Evolutionary conservation across 1,140 invertebrate species (phyloP), one percentile per base, ranked within the genome.

Genomic region (Drosophila kanapiae): DNA sequence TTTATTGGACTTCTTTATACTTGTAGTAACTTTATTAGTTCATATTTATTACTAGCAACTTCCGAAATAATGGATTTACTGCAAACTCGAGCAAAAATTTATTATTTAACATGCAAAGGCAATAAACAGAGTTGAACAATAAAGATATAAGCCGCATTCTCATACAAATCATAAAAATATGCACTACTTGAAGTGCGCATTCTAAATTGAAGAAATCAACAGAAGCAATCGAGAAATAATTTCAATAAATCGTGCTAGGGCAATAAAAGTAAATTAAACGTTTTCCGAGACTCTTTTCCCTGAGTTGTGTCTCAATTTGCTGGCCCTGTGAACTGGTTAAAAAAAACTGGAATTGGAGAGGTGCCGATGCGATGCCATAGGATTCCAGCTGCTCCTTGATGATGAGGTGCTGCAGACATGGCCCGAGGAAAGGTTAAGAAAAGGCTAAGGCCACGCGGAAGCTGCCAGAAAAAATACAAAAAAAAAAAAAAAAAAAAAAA

Each of bases 201-300:
- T 13, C 33, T n/a, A 43, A 42, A 62, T 10, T 45, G 58, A 23
- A 11, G n/a, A 49, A 58, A 42, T 29, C 14, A 11, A 70, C 67
- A 74, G 57, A 58, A 82, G 54, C 80, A 77, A 88, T 78, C 84
- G 53, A 60, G 54, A 65, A 78, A 68, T 75, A 75, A 84, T 84
- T 88, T 75, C 74, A 72, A 88, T 84, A 88, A 88, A 88, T 88
- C 84, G 84, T 88, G 84, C 78, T 65, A 76, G 64, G 71, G 83
- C 80, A 78, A 88, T 88, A 88, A 87, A 88, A 84, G 62, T 78
- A 90, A 88, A 88, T 88, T 84, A 83, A 88, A 88, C 65, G 56
- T 51, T 81, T 77, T 59, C 40, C 11, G 56, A 4, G 64, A 62
- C 64, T 47, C 53, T 56, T 37, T 38, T 56, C 49, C 43, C 70